Evolutionary conservation across 2,888 invertebrate species (phyloP), one percentile per base, ranked within the genome.

Genomic region (Ormyrus thymus): DNA sequence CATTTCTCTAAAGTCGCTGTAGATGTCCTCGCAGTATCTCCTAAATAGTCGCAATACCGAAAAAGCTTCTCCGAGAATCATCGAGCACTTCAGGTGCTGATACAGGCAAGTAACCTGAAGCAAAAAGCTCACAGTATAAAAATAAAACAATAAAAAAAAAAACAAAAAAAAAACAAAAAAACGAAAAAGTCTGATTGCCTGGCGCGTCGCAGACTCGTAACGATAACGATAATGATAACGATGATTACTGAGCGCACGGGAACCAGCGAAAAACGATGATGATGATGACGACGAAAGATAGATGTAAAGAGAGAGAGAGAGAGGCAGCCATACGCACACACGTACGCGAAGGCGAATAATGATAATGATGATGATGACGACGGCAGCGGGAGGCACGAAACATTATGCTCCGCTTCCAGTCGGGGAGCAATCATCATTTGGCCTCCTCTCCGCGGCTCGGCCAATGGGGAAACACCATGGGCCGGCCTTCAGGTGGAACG

Each of bases 371-470:
- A 82, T 81, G 82, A 82, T 79, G 78, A 82, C 82, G 80, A 83
- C 82, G 81, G 81, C 81, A 82, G 83, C 83, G 84, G 82, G 82
- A 82, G 82, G 79, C 82, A 80, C 78, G 83, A 73, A 80, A 58
- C 46, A 79, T 76, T 79, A 72, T 69, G 55, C 66, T 69, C 45
- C 59, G 62, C 74, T 69, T 78, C 46, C 61, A 71, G 53, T 76
- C 82, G 78, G 83, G 81, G 82, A 85, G 88, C 84, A 88, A 89
- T 89, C 88, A 89, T 89, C 87, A 86, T 89, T 88, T 87, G 86
- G 71, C 75, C 73, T 71, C 70, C 62, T 58, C 73, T 69, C 56
- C 15, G 29, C 58, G 43, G 29, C 13, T 15, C 51, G 82, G 81
- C 85, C 86, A 87, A 88, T 88, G 88, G 87, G 84, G 83, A 59